Evolutionary conservation across 1,140 invertebrate species (phyloP), one percentile per base, ranked within the genome.

Genomic region (Hylyphantes graminicola): DNA sequence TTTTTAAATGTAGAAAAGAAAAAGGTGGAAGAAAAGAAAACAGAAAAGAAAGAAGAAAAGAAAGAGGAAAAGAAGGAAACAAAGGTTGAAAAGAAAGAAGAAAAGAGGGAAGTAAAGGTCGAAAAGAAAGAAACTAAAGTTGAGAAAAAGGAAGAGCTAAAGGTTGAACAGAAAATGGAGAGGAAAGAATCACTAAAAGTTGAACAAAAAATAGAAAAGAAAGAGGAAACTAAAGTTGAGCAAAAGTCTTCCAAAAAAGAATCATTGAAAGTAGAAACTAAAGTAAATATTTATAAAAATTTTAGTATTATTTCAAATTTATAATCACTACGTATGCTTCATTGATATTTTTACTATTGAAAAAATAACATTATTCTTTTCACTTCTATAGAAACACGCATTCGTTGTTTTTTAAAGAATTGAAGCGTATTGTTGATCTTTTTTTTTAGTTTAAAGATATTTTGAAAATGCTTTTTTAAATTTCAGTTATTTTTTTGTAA

Each of bases 81-180:
- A 76, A 88, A 89, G 76, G 85, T 73, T 21, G 85, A 86, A 53
- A 85, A 88, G 55, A 82, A 87, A 70, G 84, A 85, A 87, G 73
- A 85, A 87, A 68, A 88, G 88, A 11, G 89, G 89, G 78, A 89
- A 88, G 54, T 88, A 88, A 35, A 87, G 88, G 53, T 86, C 87
- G 74, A 85, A 86, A 70, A 86, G 87, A 90, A 90, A 91, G 90
- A 92, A 85, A 89, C 91, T 86, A 89, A 91, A 77, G 90, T 91
- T 85, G 90, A 91, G 86, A 86, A 90, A 79, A 87, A 89, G 83
- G 87, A 88, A 79, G 90, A 90, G 87, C 88, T 88, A 86, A 89
- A 89, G 80, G 90, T 89, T n/a, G 89, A 90, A 19, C 90, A 91
- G 87, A 90, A 90, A 63, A 89, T 91, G 87, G 89, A 90, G 76